These are phyloP conservation scores for Nephrotoma flavescens DNA, from an alignment of 2,888 invertebrate genomes.

Conservation along the genomic window DNA sequence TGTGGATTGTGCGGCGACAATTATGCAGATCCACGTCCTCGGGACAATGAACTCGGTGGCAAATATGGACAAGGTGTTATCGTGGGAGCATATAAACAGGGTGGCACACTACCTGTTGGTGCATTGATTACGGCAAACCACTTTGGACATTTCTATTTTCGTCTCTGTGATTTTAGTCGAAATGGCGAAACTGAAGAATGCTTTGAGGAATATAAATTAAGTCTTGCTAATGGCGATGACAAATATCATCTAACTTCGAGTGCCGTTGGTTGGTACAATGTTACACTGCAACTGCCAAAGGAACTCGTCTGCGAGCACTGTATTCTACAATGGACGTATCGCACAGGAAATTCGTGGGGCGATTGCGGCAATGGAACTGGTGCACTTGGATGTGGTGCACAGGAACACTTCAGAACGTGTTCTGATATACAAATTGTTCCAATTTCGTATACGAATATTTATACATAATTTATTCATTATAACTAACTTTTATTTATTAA, in stretches of 20 bases:
- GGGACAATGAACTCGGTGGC: conserved; percentile 40
- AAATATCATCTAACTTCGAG: conserved; percentile 16
- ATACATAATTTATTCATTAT: neutral
- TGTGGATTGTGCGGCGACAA: conserved; percentile 43
- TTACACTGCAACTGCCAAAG: conserved; percentile 28
- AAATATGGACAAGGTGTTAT: conserved; percentile 34
- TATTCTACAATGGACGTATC: conserved; percentile 40
- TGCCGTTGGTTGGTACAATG: conserved; percentile 18
- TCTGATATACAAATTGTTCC: conserved; percentile 28
- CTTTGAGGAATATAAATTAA: conserved; percentile 30
- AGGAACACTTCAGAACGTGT: conserved; percentile 37
- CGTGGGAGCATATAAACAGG: conserved; percentile 27
- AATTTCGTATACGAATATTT: neutral
- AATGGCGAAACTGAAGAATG: conserved; percentile 37
- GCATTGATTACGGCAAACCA: conserved; percentile 35
- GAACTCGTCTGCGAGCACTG: conserved; percentile 36
- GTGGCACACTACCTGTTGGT: conserved; percentile 20
- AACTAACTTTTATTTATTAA: no score
- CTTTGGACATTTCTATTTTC: conserved; percentile 33
- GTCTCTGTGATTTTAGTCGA: conserved; percentile 35
- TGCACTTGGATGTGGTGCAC: conserved; percentile 34
- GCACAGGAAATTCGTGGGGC: conserved; percentile 35
- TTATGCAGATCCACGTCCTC: conserved; percentile 29
- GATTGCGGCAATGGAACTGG: conserved; percentile 27
- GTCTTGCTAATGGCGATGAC: conserved; percentile 20